A percentile compares a stretch with the other conserved stretches of the same genome.
phyloP scores from a whole-genome alignment of 1,140 invertebrate species.

The Drosophila setifemur region DNA sequence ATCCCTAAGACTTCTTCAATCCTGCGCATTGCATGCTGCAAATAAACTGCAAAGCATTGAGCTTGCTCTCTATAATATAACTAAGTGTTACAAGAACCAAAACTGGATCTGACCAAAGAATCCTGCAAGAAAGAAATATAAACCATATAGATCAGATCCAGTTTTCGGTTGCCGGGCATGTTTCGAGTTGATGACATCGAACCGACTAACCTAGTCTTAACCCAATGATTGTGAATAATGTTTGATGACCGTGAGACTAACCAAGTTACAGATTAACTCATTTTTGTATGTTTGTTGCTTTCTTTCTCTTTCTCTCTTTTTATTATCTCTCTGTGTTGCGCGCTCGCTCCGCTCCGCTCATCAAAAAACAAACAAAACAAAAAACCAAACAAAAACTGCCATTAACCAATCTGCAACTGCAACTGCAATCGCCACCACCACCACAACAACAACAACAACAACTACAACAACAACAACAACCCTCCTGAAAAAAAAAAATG shows the following conservation, averaged over 20 bases:
- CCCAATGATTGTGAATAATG: constrained; percentile 9
- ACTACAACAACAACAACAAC: constrained; percentile 39
- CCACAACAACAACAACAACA: constrained; percentile 42
- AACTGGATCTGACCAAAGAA: too few species aligned
- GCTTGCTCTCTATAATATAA: constrained; percentile 13
- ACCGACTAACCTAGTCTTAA: constrained; percentile 3
- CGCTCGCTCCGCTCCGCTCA: constrained; percentile 49
- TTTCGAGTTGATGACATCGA: constrained; percentile 12
- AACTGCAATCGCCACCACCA: constrained; percentile 49
- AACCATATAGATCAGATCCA: background rate
- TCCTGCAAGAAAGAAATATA: too few species aligned
- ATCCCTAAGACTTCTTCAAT: too few species aligned
- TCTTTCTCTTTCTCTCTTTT: constrained; percentile 58
- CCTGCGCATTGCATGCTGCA: constrained; percentile 32
- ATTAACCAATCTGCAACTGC: constrained; percentile 39
- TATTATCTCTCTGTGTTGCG: constrained; percentile 39
- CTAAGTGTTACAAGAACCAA: background rate
- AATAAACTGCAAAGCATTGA: constrained; percentile 24
- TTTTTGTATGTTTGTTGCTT: constrained; percentile 75
- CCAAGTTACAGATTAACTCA: constrained; percentile 53
- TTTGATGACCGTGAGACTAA: constrained; percentile 52
- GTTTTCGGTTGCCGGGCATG: constrained; percentile 35
- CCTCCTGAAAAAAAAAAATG: constrained; percentile 20
- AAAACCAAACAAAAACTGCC: constrained; percentile 38
- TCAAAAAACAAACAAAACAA: constrained; percentile 40